phyloP scores from a whole-genome alignment of 1,140 invertebrate species.

The Heliconius congener region DNA sequence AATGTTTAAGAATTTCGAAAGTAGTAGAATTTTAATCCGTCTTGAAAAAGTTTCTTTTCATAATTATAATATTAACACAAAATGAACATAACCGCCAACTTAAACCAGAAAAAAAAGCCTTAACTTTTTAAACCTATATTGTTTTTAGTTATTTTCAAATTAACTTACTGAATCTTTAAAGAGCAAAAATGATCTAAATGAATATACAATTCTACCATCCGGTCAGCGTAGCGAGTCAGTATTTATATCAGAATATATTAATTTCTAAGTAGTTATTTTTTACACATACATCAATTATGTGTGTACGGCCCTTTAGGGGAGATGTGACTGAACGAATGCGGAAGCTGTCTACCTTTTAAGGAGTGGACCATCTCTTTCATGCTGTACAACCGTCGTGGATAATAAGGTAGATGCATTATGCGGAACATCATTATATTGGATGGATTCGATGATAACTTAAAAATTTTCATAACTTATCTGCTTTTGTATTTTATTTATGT shows the following conservation, averaged over 20 bases:
- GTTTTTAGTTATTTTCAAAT: too few species aligned
- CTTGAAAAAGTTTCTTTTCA: not conserved
- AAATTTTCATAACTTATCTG: conserved; percentile 12
- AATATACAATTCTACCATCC: not conserved
- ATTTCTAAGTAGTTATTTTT: conserved; percentile 11
- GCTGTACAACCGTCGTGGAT: conserved; percentile 37
- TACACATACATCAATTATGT: conserved; percentile 6
- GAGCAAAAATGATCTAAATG: not conserved
- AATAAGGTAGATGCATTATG: conserved; percentile 39
- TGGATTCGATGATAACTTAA: conserved; percentile 19
- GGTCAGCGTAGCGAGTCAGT: not conserved
- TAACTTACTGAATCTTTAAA: too few species aligned
- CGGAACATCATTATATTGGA: conserved; percentile 36
- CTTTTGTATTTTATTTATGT: not conserved
- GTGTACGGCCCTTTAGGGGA: conserved; percentile 12
- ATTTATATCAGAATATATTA: not conserved
- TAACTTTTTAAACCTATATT: not conserved
- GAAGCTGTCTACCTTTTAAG: conserved; percentile 43
- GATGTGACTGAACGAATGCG: conserved; percentile 40
- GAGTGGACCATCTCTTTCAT: conserved; percentile 35
- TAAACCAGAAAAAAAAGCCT: not conserved
- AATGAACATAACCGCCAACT: not conserved
- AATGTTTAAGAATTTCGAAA: not conserved
- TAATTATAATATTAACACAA: not conserved
- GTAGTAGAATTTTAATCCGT: not conserved